Base-by-base conservation (phyloP, 1,140 invertebrate genomes). In the Oscheius sp. region DNA sequence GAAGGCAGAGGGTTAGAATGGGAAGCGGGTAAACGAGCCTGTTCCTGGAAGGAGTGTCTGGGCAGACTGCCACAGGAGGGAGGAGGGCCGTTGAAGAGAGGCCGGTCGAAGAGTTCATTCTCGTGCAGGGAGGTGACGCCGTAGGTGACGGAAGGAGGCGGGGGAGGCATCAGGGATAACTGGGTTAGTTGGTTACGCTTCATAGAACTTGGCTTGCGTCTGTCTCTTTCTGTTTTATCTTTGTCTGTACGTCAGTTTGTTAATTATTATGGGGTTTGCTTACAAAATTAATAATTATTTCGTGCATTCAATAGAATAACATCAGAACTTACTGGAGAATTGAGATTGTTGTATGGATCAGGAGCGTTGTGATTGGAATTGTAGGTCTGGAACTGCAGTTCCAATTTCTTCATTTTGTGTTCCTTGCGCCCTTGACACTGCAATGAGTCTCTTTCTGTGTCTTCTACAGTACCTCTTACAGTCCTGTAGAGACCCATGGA, bases 401-500 rank as follows among this genome's bases (percentile, higher is more conserved):
- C 79, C 32, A 77, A 38, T 59, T 83, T 83, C 36, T 70, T 69
- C 26, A 69, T 31, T 13, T 68, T 55, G 23, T 68, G 74, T 23
- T 74, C 36, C 23, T 28, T 42, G 42, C 74, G 34, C 15, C 29
- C n/a, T 20, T 74, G 45, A 26, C 90, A 87, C 20, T 90, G 90
- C 82, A 93, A 93, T n/a, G n/a, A n/a, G 80, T 95, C 92, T 15
- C 92, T 87, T 81, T 95, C 93, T 38, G 7, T 55, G n/a, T 42
- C 38, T 10, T 42, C 15, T 34, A 10, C 15, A 0, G 13, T 10
- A 31, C 26, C 18, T 15, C 46, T 36, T 36, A 65, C 63, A 18
- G n/a, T 95, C 36, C 68, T 32, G 79, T 94, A 95, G 0, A 95
- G 92, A 1, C 93, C 93, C 35, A 92, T 92, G 81, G 95, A 95